Base-by-base conservation (phyloP, 2,888 invertebrate species). In the Conops quadrifasciatus region DNA sequence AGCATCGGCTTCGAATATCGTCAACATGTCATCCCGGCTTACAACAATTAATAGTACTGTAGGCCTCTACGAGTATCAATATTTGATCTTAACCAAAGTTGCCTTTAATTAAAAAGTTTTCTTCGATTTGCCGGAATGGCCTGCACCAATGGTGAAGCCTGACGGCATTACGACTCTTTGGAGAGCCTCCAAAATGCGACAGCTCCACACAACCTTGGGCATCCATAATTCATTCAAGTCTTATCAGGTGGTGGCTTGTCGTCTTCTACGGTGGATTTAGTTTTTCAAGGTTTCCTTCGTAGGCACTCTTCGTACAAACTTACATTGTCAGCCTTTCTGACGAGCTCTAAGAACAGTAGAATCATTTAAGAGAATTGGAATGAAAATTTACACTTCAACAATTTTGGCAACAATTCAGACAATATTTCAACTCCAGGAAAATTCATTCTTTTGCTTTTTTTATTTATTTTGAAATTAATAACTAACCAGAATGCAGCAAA, bases 21-120 rank as follows among this genome's bases (percentile, higher is more conserved):
- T 28, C 47, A 43, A 58, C 26, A 45, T 58, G 45, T 58, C 45
- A 43, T 19, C 45, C 15, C 24, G 43, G 45, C 58, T 58, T 26
- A 56, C 58, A 11, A 58, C 67, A 11, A 13, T 36, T 9, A 21
- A 21, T 21, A 45, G 21, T 24, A 1, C 7, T 24, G 13, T 19
- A 26, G 59, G 47, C 67, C 43, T 43, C 58, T 67, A 5, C 49
- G 2, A n/a, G 4, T 11, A 58, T 43, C 67, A 28, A 36, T 45
- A 30, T 67, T 58, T 58, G 21, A 70, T 70, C 64, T 70, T 47
- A n/a, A 70, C 28, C 19, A 70, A 64, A 56, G 65, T 64, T 58
- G 16, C 30, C 64, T 64, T 68, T 70, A 70, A 64, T 70, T 70
- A 65, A 64, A 58, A 21, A 24, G 59, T 59, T 13, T 64, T 58